Base-by-base conservation (phyloP, 2,888 invertebrate species). In the Drosophila flavopinicola region DNA sequence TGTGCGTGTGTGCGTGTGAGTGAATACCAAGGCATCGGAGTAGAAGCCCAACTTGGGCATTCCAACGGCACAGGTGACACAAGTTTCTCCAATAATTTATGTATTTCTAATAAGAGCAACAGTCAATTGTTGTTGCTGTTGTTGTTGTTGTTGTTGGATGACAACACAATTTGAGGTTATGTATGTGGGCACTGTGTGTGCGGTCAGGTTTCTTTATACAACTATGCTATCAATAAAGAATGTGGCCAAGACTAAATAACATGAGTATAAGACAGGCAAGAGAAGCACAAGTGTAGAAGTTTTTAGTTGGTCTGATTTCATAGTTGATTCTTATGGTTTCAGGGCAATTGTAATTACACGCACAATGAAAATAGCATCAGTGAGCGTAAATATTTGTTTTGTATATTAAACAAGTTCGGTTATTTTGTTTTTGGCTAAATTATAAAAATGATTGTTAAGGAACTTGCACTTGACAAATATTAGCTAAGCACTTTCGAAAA, bases 21-120 rank as follows among this genome's bases (percentile, higher is more conserved):
- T 17, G 41, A 42, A 63, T 56, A 17, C 44, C 63, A 58, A 67
- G 63, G 58, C 72, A 72, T 72, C 51, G 58, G 71, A 29, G 67
- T 44, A 54, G 61, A 66, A 66, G 47, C 56, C 45, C 61, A 70
- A 49, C 37, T 37, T 54, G 53, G 56, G 59, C 63, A 66, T 67
- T 47, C 66, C 75, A 54, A 60, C 47, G 57, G 59, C 65, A 57
- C 73, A 67, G 65, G 82, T 66, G 64, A 66, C 70, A 70, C 61
- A 70, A 65, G 64, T 47, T 57, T 37, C 49, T 30, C 38, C 54
- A 69, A 78, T 80, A 80, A 78, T 78, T 78, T 80, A 80, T 80
- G 82, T 66, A 59, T 57, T 80, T 61, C 75, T 66, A 65, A 75
- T 68, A 68, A 68, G 75, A 80, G 78, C 74, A 79, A 70, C 54